Evolutionary conservation across 2,888 invertebrate species (phyloP), one percentile per base, ranked within the genome.

Genomic region (Agriopis aurantiaria): DNA sequence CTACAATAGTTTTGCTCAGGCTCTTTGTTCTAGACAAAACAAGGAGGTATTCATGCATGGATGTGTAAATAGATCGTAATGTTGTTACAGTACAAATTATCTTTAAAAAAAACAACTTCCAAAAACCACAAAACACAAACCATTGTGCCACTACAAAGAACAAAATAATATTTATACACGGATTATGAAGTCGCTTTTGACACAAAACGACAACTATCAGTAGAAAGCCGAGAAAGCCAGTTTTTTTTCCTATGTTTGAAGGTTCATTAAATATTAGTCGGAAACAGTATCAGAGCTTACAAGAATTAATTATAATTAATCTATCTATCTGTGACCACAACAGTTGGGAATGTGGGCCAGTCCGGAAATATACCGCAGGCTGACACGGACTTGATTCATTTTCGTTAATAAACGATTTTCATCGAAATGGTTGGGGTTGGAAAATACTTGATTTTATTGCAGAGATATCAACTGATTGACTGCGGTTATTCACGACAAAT

Each of bases 291-390:
- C 23, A 65, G 14, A 41, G 61, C 61, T 51, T 51, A 43, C 49
- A 5, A 51, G 51, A 61, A 61, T 61, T 61, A 61, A 61, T 63
- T 52, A 63, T 12, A 51, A 56, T 58, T 11, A 56, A 62, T 62
- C 52, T 64, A 65, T 49, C 62, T 71, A 61, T 59, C 72, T 68
- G 71, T 76, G 68, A 77, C 74, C 66, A 71, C 74, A 76, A 73
- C 51, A 23, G 23, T 57, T 73, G 69, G 69, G 78, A 77, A 78
- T 74, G 72, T 73, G 65, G 75, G 76, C 66, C 71, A 61, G 73
- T 74, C 61, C 55, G 70, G 67, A 73, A 77, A 63, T 62, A 76
- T 76, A 66, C 75, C 77, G 60, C 49, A 61, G 67, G 72, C 70
- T 72, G 69, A 69, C 55, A 41, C 63, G 71, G 73, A 71, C 61